Conservation (phyloP, 2,113 vertebrate species). For the Phocoena phocoena region DNA sequence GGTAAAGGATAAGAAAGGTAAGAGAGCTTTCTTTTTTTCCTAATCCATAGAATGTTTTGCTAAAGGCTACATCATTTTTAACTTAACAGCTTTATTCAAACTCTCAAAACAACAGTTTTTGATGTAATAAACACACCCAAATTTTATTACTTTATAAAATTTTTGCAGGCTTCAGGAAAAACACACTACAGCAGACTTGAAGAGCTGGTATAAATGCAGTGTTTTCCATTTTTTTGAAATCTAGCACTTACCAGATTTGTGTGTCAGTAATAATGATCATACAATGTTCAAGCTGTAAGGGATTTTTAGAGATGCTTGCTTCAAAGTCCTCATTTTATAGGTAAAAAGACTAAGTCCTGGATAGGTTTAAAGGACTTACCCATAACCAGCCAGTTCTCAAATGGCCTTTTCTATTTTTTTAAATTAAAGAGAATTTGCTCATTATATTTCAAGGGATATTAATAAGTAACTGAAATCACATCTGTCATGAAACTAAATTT, state of each 20-base stretch:
- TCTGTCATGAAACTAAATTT: slow-evolving; percentile 33
- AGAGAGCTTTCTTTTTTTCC: neutral
- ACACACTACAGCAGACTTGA: neutral
- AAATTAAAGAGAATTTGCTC: slow-evolving; percentile 54
- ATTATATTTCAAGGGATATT: slow-evolving; percentile 22
- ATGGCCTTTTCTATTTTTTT: slow-evolving; percentile 38
- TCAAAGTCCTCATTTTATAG: slow-evolving; percentile 9
- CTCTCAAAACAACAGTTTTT: slow-evolving; percentile 18
- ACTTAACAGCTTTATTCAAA: neutral
- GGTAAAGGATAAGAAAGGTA: slow-evolving; percentile 1
- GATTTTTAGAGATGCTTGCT: neutral
- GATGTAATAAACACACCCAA: neutral
- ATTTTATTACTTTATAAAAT: slow-evolving; percentile 46
- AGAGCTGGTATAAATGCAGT: neutral
- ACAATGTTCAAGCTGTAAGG: neutral
- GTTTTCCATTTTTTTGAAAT: neutral
- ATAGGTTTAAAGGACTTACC: slow-evolving; percentile 36
- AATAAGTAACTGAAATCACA: slow-evolving; percentile 28
- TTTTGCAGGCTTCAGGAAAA: slow-evolving; percentile 37
- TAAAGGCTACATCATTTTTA: slow-evolving; percentile 7
- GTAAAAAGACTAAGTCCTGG: neutral
- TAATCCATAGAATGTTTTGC: neutral
- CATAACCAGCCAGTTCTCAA: slow-evolving; percentile 14
- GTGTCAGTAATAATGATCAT: slow-evolving; percentile 1
- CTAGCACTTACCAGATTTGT: slow-evolving; percentile 13